These are phyloP conservation scores for Lordiphosa fenestrarum DNA, from an alignment of 2,888 invertebrate genomes.

Conservation along the genomic window DNA sequence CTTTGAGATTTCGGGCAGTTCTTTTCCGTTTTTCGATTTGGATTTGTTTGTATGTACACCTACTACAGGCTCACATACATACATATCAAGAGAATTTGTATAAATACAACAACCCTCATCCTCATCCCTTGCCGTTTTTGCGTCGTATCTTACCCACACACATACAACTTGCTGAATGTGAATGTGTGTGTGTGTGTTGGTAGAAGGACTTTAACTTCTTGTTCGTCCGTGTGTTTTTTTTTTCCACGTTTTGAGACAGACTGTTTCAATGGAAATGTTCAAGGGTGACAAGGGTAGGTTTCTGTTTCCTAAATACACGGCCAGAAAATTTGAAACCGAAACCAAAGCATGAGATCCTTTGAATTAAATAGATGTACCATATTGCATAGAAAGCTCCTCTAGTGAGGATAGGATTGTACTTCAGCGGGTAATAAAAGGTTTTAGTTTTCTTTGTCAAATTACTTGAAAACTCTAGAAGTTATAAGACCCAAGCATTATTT, in stretches of 20 bases:
- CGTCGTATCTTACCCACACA: slow-evolving; percentile 48
- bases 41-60: slow-evolving; percentile 45
- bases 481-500: too few relatives aligned
- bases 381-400: too few relatives aligned
- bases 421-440: too few relatives aligned
- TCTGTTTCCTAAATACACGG: slow-evolving; percentile 50
- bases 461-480: too few relatives aligned
- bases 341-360: too few relatives aligned
- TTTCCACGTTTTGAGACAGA: slow-evolving; percentile 49
- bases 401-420: too few relatives aligned
- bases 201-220: slow-evolving; percentile 74
- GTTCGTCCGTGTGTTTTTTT: slow-evolving; percentile 38
- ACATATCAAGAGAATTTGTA: slow-evolving; percentile 55
- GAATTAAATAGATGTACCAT: too few relatives aligned
- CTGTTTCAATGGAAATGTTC: slow-evolving; percentile 66
- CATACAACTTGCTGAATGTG: slow-evolving; percentile 23
- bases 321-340: slow-evolving; percentile 32
- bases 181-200: slow-evolving; percentile 33
- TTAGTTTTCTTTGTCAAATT: too few relatives aligned
- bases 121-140: slow-evolving; percentile 70
- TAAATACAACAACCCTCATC: slow-evolving; percentile 70
- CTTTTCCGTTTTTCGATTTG: slow-evolving; percentile 23
- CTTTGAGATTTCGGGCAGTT: slow-evolving; percentile 8
- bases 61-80: slow-evolving; percentile 19
- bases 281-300: slow-evolving; percentile 75